A percentile compares a stretch with the other conserved stretches of the same genome.
These are phyloP conservation scores for Leptopilina boulardi DNA, from an alignment of 1,140 invertebrate species.

Conservation along the genomic window DNA sequence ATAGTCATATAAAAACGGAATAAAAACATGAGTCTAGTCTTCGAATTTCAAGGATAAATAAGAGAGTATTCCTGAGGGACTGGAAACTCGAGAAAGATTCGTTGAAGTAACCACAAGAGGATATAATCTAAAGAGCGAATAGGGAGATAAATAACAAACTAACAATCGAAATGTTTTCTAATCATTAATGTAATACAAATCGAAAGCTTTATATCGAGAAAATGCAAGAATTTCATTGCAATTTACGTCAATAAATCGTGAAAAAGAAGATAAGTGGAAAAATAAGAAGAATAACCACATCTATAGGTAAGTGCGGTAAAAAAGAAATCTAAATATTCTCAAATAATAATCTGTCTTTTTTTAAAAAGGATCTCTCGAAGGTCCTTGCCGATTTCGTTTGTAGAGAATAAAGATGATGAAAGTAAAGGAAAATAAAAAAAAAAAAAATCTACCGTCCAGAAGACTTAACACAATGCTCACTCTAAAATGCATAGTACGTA, in stretches of 20 bases:
- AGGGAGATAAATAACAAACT: background rate
- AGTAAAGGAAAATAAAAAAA: background rate
- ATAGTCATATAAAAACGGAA: too few species aligned
- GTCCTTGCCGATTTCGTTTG: background rate
- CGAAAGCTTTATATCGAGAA: background rate
- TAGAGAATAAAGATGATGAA: background rate
- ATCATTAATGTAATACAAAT: background rate
- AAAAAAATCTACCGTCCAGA: background rate
- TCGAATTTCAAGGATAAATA: constrained; percentile 8
- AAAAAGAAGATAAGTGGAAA: background rate
- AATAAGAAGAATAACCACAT: too few species aligned
- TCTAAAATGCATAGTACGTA: constrained; percentile 7
- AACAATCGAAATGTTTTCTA: constrained; percentile 11
- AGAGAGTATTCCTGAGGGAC: background rate
- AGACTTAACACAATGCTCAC: constrained; percentile 15
- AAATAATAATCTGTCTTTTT: background rate
- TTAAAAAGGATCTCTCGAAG: background rate
- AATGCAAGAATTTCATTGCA: background rate
- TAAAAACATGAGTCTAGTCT: too few species aligned
- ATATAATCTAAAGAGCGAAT: background rate
- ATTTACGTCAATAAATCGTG: background rate
- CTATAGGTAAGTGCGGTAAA: too few species aligned
- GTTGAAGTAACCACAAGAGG: background rate
- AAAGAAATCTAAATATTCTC: background rate
- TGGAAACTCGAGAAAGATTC: background rate